Evolutionary conservation across 2,888 invertebrate species (phyloP), one percentile per base, ranked within the genome.

Genomic region (Polietes domitor): DNA sequence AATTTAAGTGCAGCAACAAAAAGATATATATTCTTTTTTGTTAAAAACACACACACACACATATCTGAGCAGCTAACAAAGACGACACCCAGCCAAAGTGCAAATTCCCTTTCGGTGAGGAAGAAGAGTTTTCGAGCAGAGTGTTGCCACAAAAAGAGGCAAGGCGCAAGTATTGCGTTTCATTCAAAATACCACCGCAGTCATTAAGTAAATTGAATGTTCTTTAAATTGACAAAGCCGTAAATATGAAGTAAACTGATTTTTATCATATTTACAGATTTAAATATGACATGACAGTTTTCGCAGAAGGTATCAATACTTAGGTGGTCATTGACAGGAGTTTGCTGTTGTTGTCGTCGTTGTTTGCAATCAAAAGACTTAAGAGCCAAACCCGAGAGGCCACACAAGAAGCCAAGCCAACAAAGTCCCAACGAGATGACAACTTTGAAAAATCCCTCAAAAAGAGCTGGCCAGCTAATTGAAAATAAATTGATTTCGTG

Each of bases 361-460:
- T 9, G 7, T 71, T 43, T 2, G 6, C 37, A 61, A 74, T 77
- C 77, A 72, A 85, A 85, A 86, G 83, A 85, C 72, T 87, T 81
- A 70, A 76, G 77, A 53, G 75, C 71, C 78, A 74, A 87, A 85
- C 85, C 77, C 85, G 68, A 2, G 12, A 32, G 17, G 65, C 65
- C 65, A 65, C 65, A 65, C 65, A 65, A n/a, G 65, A 41, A 17
- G 65, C 17, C 19, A 7, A 2, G 50, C 3, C n/a, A n/a, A n/a
- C n/a, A n/a, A n/a, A n/a, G n/a, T n/a, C n/a, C n/a, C n/a, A n/a
- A n/a, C n/a, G n/a, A n/a, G n/a, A n/a, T n/a, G n/a, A n/a, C n/a
- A n/a, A n/a, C n/a, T n/a, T n/a, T n/a, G n/a, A n/a, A n/a, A n/a
- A n/a, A n/a, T 32, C 32, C 32, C 7, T 32, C 32, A 7, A 32